Base-by-base conservation (phyloP, 2,113 vertebrate species). In the Callithrix jacchus region DNA sequence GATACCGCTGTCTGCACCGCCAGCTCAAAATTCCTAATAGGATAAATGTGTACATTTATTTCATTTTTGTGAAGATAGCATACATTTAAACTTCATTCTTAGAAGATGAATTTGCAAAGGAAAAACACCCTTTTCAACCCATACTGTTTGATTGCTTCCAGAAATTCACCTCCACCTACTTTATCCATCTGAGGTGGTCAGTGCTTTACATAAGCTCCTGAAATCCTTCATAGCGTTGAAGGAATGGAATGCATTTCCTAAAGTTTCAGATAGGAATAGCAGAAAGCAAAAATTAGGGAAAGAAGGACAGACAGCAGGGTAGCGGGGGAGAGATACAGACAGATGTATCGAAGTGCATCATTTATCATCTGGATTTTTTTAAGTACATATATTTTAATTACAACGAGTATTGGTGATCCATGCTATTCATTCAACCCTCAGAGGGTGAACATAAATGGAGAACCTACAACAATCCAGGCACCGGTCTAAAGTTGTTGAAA, bases 81-180 rank as follows among this genome's bases (percentile, higher is more conserved):
- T 35, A 68, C 0, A 13, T 47, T 82, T 40, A n/a, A 35, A 47
- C 2, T 80, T 9, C 32, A 35, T 27, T 37, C 32, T 10, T 7
- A 35, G 88, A 12, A 49, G 6, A 76, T 12, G 6, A 17, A 8
- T 70, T 68, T 47, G 25, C 10, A 49, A 68, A 52, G 58, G 37
- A 20, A 9, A 10, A 45, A n/a, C 45, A 12, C n/a, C 6, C 40
- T 58, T 70, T 81, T 25, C 7, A 45, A 18, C 1, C 0, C 3
- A 0, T 4, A 1, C 0, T 0, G 54, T 21, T 1, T 6, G 4
- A 23, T 0, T 23, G 21, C 17, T 18, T 56, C 79, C 42, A 32
- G 30, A 84, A 30, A 66, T 37, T 84, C 54, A n/a, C 14, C n/a
- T 14, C 21, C n/a, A 42, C 1, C 5, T 25, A n/a, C 20, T 58